phyloP scores from a whole-genome alignment of 2,113 vertebrate species.

The Struthio camelus region DNA sequence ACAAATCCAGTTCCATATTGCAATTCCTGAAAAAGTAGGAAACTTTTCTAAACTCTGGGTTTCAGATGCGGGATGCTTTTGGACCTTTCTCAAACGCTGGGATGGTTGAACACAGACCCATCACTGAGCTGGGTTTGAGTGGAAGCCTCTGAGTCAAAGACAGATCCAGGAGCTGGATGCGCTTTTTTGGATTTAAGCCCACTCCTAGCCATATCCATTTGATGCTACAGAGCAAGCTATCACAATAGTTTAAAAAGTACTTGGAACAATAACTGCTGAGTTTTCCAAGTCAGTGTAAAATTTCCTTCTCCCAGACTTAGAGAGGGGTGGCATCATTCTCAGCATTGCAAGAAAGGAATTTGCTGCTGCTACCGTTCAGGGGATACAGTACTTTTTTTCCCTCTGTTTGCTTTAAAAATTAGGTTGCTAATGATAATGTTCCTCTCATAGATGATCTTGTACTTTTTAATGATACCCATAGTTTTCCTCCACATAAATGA shows the following conservation, averaged over 20 bases:
- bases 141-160: neutral
- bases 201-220: neutral
- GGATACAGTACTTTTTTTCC: conserved; percentile 69
- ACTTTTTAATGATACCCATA: conserved; percentile 83
- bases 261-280: neutral
- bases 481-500: conserved; percentile 84
- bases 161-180: conserved; percentile 16
- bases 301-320: conserved; percentile 41
- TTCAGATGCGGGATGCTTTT: neutral
- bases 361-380: conserved; percentile 54
- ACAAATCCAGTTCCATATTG: neutral
- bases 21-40: neutral
- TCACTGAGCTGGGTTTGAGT: neutral
- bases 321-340: conserved; percentile 14
- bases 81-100: neutral
- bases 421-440: conserved; percentile 80
- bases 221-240: conserved; percentile 20
- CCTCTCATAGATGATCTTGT: conserved; percentile 81
- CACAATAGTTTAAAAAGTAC: neutral
- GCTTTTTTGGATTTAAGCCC: conserved; percentile 2
- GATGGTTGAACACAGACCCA: neutral
- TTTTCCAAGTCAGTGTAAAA: conserved; percentile 21
- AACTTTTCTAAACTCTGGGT: neutral
- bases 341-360: conserved; percentile 42
- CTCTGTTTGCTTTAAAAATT: conserved; percentile 81